These are phyloP conservation scores for Cricetomys ansorgei DNA, from an alignment of 2,113 vertebrate species.

Conservation along the genomic window DNA sequence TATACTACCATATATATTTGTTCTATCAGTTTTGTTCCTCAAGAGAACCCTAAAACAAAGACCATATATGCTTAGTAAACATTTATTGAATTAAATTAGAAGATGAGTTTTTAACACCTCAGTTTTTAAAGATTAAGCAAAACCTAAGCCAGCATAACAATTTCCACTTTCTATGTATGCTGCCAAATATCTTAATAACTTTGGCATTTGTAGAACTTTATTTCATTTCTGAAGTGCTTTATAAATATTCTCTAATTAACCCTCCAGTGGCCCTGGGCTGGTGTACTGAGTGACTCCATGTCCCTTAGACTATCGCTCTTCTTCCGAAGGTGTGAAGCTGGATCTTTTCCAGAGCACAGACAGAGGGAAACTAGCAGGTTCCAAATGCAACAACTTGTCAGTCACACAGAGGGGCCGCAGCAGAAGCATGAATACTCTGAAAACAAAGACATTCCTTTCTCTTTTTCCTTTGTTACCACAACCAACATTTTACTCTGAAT, in stretches of 20 bases:
- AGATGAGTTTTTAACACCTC: slow-evolving; percentile 27
- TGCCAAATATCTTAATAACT: slow-evolving; percentile 69
- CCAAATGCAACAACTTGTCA: neutral
- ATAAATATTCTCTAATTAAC: slow-evolving; percentile 61
- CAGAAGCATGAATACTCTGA: neutral
- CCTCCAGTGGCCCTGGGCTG: neutral
- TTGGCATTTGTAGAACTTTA: slow-evolving; percentile 52
- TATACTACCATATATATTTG: neutral
- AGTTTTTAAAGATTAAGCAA: slow-evolving; percentile 63
- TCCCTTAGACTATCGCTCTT: neutral
- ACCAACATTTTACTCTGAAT: neutral
- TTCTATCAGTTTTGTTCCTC: neutral
- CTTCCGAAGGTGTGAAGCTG: neutral
- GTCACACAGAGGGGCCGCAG: neutral
- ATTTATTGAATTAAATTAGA: slow-evolving; percentile 22
- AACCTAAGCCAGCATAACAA: slow-evolving; percentile 55
- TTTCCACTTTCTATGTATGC: slow-evolving; percentile 9
- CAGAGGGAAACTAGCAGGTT: neutral
- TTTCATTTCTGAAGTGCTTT: slow-evolving; percentile 60
- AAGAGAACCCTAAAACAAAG: neutral
- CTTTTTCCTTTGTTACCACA: neutral
- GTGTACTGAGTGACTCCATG: neutral
- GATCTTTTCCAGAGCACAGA: neutral
- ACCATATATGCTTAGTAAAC: slow-evolving; percentile 7
- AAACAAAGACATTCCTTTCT: neutral